These are phyloP conservation scores for Mesocricetus auratus DNA, from an alignment of 2,113 vertebrate species.

Conservation along the genomic window DNA sequence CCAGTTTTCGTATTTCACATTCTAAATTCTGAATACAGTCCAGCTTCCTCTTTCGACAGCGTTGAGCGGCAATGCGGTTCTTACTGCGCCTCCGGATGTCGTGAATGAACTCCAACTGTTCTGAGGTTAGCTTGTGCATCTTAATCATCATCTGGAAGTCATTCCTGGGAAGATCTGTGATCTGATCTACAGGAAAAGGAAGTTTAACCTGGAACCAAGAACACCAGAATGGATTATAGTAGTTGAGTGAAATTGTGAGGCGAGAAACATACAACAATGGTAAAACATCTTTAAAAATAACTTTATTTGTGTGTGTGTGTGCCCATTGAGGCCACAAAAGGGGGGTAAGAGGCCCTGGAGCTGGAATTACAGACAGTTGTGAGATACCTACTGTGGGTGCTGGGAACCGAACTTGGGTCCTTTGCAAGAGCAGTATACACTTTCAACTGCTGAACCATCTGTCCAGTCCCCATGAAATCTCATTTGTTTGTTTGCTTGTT, in stretches of 20 bases:
- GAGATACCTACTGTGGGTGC: neutral
- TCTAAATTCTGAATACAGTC: constrained; percentile 99
- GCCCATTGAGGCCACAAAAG: neutral
- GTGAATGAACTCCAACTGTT: constrained; percentile 99
- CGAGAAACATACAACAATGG: neutral
- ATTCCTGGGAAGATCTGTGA: constrained; percentile 99
- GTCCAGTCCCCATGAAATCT: neutral
- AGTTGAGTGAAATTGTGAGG: constrained; percentile 8
- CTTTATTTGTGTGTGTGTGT: neutral
- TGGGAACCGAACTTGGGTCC: neutral
- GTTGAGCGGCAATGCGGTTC: constrained; percentile 99
- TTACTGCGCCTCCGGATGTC: constrained; percentile 97
- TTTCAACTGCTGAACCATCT: neutral
- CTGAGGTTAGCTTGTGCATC: constrained; percentile 99
- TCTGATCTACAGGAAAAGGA: constrained; percentile 99
- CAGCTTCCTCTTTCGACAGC: constrained; percentile 99
- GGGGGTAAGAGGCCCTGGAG: neutral
- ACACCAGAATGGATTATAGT: constrained; percentile 28
- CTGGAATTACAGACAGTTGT: neutral
- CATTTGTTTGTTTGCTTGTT: neutral
- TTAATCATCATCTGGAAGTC: constrained; percentile 99
- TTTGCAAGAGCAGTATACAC: neutral
- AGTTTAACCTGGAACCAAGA: constrained; percentile 94
- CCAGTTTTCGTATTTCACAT: constrained; percentile 99
- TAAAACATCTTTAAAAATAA: neutral